Evolutionary conservation across 92 coral and sea anemone genomes (phyloP).

Genomic region (Porites divaricata): DNA sequence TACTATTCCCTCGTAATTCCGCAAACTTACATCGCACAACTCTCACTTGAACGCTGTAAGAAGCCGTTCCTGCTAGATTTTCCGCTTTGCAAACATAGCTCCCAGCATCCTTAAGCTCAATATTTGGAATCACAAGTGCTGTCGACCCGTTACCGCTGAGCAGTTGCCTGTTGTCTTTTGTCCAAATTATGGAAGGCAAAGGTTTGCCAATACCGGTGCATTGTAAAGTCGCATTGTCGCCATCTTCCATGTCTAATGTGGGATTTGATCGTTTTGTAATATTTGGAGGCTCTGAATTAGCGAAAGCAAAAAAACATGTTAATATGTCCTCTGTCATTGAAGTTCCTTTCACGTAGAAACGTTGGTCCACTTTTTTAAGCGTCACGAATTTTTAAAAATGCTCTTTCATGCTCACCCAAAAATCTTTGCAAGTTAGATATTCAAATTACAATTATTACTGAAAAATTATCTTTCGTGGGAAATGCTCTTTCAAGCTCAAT

Average conservation of each 20-base stretch:
- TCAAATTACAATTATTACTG: too few relatives aligned
- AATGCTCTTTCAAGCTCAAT: too few relatives aligned
- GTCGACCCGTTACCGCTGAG: neutral
- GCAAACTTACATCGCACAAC: constrained; percentile 29
- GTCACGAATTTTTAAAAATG: too few relatives aligned
- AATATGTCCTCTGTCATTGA: neutral
- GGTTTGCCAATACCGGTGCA: constrained; percentile 27
- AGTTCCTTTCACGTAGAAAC: neutral
- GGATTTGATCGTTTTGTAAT: constrained; percentile 2
- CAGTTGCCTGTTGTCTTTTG: neutral
- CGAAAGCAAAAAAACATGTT: neutral
- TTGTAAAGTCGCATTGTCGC: neutral
- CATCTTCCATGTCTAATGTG: constrained; percentile 13
- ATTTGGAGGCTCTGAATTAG: constrained; percentile 3
- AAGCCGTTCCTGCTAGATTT: constrained; percentile 18
- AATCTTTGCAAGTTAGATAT: too few relatives aligned
- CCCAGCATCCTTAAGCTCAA: constrained; percentile 12
- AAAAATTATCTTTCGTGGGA: too few relatives aligned
- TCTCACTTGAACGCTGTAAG: constrained; percentile 3
- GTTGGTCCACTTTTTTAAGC: too few relatives aligned
- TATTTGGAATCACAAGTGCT: neutral
- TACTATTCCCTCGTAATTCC: too few relatives aligned
- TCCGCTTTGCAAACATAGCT: constrained; percentile 19
- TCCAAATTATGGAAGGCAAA: constrained; percentile 5
- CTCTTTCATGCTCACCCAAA: too few relatives aligned